phyloP scores from a whole-genome alignment of 2,113 vertebrate genomes.

The Varanus salvator region DNA sequence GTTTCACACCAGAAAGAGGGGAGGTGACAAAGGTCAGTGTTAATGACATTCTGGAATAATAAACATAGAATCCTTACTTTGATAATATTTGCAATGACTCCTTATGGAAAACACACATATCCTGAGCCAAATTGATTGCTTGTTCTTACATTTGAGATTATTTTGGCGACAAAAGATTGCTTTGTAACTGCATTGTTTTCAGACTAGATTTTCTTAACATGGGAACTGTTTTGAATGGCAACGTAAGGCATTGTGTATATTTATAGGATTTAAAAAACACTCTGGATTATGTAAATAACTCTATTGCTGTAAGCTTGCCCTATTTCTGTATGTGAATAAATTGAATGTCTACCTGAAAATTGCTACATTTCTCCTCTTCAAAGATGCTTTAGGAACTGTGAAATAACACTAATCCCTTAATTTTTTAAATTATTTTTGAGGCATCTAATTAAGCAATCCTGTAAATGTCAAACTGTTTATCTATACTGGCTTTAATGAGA shows the following conservation, averaged over 20 bases:
- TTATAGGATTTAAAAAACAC: not conserved
- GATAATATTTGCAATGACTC: not conserved
- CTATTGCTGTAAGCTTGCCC: not conserved
- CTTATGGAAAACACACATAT: not conserved
- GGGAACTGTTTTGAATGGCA: not conserved
- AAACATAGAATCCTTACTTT: not conserved
- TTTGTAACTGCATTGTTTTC: not conserved
- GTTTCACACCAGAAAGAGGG: slow-evolving; percentile 82
- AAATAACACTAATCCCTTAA: not conserved
- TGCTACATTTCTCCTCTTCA: slow-evolving; percentile 3
- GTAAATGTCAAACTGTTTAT: not conserved
- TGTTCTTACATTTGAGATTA: not conserved
- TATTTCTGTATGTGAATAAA: not conserved
- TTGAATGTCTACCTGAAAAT: not conserved
- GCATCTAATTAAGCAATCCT: not conserved
- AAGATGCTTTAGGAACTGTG: not conserved
- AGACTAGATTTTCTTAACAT: not conserved
- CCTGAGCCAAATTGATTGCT: not conserved
- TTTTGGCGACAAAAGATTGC: not conserved
- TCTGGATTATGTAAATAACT: not conserved
- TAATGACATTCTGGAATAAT: not conserved
- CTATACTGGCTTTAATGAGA: not conserved
- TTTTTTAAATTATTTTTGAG: not conserved
- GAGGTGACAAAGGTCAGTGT: slow-evolving; percentile 78
- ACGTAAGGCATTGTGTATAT: not conserved